These are phyloP conservation scores for fruit fly (Drosophila melanogaster) DNA, from an alignment of 1,140 invertebrate genomes.

Conservation along the genomic window Release_6_plus_ISO1_MT NT_033779.5:18361501-18362000, in stretches of 20 bases:
- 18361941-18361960: conserved; percentile 10
- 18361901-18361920: conserved; percentile 75
- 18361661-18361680: background rate
- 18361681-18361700: no score
- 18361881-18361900: conserved; percentile 23
- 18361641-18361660: background rate
- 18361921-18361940: conserved; percentile 61
- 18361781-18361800: no score
- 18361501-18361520: conserved; percentile 83
- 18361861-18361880: conserved; percentile 35
- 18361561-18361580: conserved; percentile 76
- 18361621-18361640: conserved; percentile 1
- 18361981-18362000: conserved; percentile 23
- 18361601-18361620: conserved; percentile 2
- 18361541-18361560: conserved; percentile 56
- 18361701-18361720: no score
- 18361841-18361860: background rate
- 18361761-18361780: no score
- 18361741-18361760: no score
- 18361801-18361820: no score
- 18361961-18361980: conserved; percentile 21
- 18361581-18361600: conserved; percentile 41
- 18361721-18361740: no score
- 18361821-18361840: no score
- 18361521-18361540: conserved; percentile 66